Evolutionary conservation across 2,113 vertebrate genomes (phyloP), one percentile per base, ranked within the genome.

Genomic region (Vimba vimba): DNA sequence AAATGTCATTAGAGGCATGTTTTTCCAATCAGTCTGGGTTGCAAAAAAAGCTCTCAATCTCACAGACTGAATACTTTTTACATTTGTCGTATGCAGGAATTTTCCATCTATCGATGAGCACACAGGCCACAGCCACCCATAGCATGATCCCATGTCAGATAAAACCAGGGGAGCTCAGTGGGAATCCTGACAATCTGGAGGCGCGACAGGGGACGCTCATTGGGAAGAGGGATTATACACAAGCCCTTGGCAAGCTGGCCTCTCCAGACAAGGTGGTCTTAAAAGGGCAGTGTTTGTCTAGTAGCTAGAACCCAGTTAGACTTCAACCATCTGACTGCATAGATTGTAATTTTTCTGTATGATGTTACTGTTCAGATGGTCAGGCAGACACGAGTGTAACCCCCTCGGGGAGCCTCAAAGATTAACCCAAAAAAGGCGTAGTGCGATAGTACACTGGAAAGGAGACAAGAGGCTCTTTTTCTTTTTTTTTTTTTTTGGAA

Each of bases 151-250:
- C 74, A 79, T 69, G 36, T 80, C 50, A 85, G 68, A 85, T 84
- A 84, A 85, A 85, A 76, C 81, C 74, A 55, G 85, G 91, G 93
- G 90, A 89, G 90, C 91, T 71, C 77, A 79, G 64, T 90, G 87
- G 89, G 90, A 66, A 91, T 85, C 89, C 90, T 92, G 91, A 90
- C 90, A 92, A 92, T 92, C 90, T 86, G 91, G 87, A 92, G 89
- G 79, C 89, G 13, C 91, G 1, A 43, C 82, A 85, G 87, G 75
- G 71, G 57, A 82, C 11, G 11, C 68, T 82, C 39, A 39, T 4
- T n/a, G 36, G 59, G 45, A 55, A 81, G 83, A 21, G 55, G 78
- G 87, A 87, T 92, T 92, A 93, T 87, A 88, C 92, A 93, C 74
- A 91, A 93, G 89, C 87, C 91, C 86, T 86, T 73, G 86, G 89